Base-by-base conservation (phyloP, 2,888 invertebrate species). In the Acleris emargana region DNA sequence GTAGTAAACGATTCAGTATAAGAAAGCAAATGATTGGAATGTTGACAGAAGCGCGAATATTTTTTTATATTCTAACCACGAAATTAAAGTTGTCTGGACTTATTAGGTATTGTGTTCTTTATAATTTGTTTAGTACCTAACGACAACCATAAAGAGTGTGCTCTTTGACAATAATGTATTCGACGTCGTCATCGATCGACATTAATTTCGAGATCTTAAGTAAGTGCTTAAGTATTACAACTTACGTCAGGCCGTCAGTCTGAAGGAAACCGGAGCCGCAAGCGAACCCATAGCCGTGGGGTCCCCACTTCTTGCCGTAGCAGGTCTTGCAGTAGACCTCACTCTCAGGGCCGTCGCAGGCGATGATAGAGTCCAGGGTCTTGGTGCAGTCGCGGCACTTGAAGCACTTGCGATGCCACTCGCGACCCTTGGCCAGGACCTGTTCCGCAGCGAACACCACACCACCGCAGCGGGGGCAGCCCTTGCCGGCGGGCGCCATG, bases 271-370 rank as follows among this genome's bases (percentile, higher is more conserved):
- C 98, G 73, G 98, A 98, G 68, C 98, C 98, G 82, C 97, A 97
- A 71, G 98, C 98, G 84, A 98, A 98, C 67, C 98, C 98, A 83
- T 98, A 98, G 69, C 98, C 98, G 87, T 99, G 99, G 61, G 99
- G 99, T 78, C 99, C 99, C 96, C 97, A 99, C 89, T 97, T 98
- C 93, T 98, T 98, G 80, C 98, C 98, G 87, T 99, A 99, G 91
- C 99, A 99, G 80, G 97, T 97, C 91, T 97, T 98, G 93, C 99
- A 99, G 91, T 97, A 99, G 70, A 99, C 96, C 76, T 98, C 97
- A 70, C 95, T 95, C 79, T 98, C 97, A 61, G 99, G 99, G 54
- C 97, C 97, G 82, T 99, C 98, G 82, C 98, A 98, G 75, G 98
- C 98, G 79, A 97, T 98, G 84, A 98, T 98, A 59, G 98, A 99